These are phyloP conservation scores for Apotomis betuletana DNA, from an alignment of 2,888 invertebrate genomes.

Conservation along the genomic window DNA sequence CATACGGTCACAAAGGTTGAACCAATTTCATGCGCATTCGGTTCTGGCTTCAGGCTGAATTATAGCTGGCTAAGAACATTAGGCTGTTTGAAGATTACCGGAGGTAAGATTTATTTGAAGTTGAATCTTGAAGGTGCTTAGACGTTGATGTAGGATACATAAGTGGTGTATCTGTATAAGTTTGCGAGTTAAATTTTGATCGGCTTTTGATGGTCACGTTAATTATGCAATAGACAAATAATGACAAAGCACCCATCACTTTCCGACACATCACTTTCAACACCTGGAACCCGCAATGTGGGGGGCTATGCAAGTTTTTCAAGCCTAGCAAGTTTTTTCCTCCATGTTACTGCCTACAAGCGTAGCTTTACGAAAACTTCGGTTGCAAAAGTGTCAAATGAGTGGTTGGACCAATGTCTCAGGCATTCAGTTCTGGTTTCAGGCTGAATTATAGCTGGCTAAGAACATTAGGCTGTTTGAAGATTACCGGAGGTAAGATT, in stretches of 20 bases:
- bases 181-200: not conserved
- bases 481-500: slow-evolving; percentile 56
- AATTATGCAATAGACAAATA: too few relatives aligned
- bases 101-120: slow-evolving; percentile 57
- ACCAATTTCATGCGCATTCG: slow-evolving; percentile 44
- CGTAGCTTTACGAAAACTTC: too few relatives aligned
- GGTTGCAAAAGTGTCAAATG: too few relatives aligned
- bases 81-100: slow-evolving; percentile 53
- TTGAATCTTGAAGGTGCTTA: slow-evolving; percentile 42
- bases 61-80: slow-evolving; percentile 49
- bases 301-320: too few relatives aligned
- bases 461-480: slow-evolving; percentile 49
- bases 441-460: slow-evolving; percentile 48
- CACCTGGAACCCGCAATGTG: too few relatives aligned
- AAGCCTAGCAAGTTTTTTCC: too few relatives aligned
- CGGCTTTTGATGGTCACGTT: too few relatives aligned
- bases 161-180: slow-evolving; percentile 26
- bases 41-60: slow-evolving; percentile 43
- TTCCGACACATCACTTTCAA: too few relatives aligned
- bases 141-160: slow-evolving; percentile 39
- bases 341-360: too few relatives aligned
- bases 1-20: slow-evolving; percentile 44
- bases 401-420: too few relatives aligned
- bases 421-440: slow-evolving; percentile 26
- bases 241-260: too few relatives aligned